Percentiles rank a stretch among this genome's conserved stretches.
phyloP scores from a whole-genome alignment of 2,113 vertebrate species.

The Petaurus breviceps region DNA sequence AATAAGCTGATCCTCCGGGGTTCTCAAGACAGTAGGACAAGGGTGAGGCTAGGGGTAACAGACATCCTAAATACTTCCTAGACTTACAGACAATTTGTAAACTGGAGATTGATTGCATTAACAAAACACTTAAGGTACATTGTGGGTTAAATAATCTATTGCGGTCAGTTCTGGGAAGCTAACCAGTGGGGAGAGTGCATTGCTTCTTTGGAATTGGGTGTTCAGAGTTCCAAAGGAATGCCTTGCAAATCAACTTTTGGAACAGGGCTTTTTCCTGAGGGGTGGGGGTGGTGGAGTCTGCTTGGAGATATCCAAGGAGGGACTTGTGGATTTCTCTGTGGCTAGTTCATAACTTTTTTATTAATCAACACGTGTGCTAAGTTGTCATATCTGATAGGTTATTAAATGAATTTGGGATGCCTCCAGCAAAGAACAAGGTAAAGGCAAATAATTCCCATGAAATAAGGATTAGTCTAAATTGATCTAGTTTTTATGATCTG shows the following conservation, averaged over 20 bases:
- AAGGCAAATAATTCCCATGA: constrained; percentile 21
- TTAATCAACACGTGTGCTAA: background rate
- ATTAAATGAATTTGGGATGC: constrained; percentile 36
- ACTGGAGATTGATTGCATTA: background rate
- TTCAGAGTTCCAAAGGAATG: background rate
- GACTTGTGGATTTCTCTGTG: background rate
- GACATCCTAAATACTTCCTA: background rate
- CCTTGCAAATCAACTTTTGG: background rate
- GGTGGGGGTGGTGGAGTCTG: background rate
- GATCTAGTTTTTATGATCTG: constrained; percentile 21
- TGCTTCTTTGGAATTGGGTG: background rate
- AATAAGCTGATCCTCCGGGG: background rate
- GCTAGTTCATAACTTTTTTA: background rate
- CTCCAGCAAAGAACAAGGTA: constrained; percentile 51
- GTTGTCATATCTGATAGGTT: constrained; percentile 38
- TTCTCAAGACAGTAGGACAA: background rate
- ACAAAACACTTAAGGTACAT: background rate
- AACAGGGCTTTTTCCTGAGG: background rate
- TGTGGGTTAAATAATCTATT: background rate
- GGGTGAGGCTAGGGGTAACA: background rate
- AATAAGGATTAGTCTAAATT: constrained; percentile 3
- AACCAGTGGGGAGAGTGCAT: background rate
- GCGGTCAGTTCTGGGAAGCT: background rate
- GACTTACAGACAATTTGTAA: background rate
- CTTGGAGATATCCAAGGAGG: background rate